Evolutionary conservation across 2,888 invertebrate genomes (phyloP), one percentile per base, ranked within the genome.

Genomic region (Falcaria lacertinaria): DNA sequence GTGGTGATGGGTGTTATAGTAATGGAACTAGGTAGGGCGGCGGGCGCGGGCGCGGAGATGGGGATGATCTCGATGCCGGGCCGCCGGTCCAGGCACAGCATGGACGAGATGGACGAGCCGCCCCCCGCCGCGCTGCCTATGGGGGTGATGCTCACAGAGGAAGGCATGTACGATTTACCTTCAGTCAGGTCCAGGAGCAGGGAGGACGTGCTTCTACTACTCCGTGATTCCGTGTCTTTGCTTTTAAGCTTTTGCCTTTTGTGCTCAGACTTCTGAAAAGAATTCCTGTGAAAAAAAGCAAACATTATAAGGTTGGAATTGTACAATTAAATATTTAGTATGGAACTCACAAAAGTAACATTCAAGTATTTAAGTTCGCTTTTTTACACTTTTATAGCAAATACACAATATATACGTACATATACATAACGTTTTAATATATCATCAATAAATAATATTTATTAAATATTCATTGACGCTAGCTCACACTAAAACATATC

Each of bases 51-150:
- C 11, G 93, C 89, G 1, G 93, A 89, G 47, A 95, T 92, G 0
- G 97, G 96, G 60, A 97, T 95, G 39, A 97, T 95, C 80, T 97
- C 97, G 49, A 97, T 96, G 1, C 94, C 95, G 0, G 94, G 93
- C 19, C 95, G 85, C 44, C 93, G 89, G 56, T 94, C 94, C 35
- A 94, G 76, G 45, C 92, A 91, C 28, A 93, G 70, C 73, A 93
- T 91, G 8, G 93, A 91, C 22, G 91, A 91, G 15, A 90, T 74
- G 50, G 82, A 89, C n/a, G 83, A 69, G 11, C 89, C 83, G 1
- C 93, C 91, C 2, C 92, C 92, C n/a, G 93, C 91, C 25, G 91
- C 64, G 51, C 79, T 62, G 11, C 80, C 80, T 57, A 89, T 88
- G 1, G 90, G 90, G 17, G 89, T 90, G 48, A 89, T 89, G 69